Evolutionary conservation across 2,888 invertebrate genomes (phyloP).

Genomic region (Coleophora flavipennella): DNA sequence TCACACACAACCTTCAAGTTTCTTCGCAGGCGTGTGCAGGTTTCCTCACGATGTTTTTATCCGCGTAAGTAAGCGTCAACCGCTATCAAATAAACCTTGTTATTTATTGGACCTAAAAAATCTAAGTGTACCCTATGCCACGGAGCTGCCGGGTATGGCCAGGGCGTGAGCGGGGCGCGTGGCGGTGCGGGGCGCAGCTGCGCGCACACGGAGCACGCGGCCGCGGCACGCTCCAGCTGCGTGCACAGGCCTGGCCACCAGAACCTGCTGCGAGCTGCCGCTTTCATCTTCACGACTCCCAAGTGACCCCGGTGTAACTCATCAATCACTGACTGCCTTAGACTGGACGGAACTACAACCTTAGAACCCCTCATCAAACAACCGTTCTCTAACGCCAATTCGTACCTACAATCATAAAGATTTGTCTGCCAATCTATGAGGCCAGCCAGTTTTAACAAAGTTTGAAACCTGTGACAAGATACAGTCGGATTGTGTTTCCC

Average conservation of each 20-base stretch:
- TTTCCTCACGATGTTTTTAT: no score
- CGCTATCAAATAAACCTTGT: conserved; percentile 8
- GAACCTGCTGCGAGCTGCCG: conserved; percentile 1
- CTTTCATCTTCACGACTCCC: conserved; percentile 1
- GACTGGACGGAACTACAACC: background rate
- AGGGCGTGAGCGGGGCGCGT: conserved; percentile 2
- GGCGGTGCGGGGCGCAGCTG: conserved; percentile 1
- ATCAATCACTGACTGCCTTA: background rate
- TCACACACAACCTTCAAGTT: no score
- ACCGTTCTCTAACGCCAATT: conserved; percentile 1
- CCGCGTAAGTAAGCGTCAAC: no score
- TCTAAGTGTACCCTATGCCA: conserved; percentile 10
- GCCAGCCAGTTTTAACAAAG: no score
- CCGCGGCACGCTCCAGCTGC: background rate
- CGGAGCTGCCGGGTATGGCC: conserved; percentile 1
- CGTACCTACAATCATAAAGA: background rate
- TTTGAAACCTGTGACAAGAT: no score
- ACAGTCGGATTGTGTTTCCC: background rate
- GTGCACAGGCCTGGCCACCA: conserved; percentile 3
- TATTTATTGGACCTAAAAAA: conserved; percentile 11
- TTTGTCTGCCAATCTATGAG: no score
- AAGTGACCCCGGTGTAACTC: conserved; percentile 2
- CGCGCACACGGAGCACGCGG: background rate
- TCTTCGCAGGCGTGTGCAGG: no score
- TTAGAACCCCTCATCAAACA: conserved; percentile 2